phyloP scores from a whole-genome alignment of 2,888 invertebrate genomes.

The Polydrusus tereticollis region DNA sequence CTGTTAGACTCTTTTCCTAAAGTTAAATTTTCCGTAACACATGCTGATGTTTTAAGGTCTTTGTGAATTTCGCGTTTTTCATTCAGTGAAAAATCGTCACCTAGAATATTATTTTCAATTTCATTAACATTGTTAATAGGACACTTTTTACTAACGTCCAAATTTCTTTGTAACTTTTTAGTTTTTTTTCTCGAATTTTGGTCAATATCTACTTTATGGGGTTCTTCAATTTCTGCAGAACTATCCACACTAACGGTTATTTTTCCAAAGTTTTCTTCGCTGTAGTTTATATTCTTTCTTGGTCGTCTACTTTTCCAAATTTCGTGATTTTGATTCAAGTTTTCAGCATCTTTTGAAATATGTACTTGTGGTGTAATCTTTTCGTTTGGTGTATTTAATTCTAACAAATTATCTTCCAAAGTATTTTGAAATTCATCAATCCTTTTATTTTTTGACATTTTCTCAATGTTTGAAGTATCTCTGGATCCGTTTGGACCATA shows the following conservation, averaged over 20 bases:
- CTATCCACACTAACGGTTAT: background rate
- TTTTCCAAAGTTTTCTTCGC: conserved; percentile 37
- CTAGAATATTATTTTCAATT: background rate
- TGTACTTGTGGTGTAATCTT: background rate
- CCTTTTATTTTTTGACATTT: too few relatives aligned
- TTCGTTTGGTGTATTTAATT: background rate
- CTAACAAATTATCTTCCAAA: background rate
- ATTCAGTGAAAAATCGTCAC: background rate
- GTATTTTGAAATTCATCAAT: too few relatives aligned
- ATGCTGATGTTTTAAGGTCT: background rate
- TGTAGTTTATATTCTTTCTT: conserved; percentile 38
- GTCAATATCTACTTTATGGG: background rate
- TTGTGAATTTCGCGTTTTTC: background rate
- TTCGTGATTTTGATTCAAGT: background rate
- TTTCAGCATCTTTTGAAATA: background rate
- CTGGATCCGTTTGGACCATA: too few relatives aligned
- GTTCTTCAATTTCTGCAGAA: background rate
- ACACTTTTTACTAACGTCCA: background rate
- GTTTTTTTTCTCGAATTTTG: background rate
- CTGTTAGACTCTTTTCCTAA: too few relatives aligned
- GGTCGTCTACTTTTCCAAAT: conserved; percentile 13
- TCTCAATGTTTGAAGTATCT: too few relatives aligned
- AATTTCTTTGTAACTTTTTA: background rate
- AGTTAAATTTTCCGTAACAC: too few relatives aligned
- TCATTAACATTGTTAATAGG: background rate